These are phyloP conservation scores for Sminthurides aquaticus DNA, from an alignment of 2,888 invertebrate species.

Conservation along the genomic window DNA sequence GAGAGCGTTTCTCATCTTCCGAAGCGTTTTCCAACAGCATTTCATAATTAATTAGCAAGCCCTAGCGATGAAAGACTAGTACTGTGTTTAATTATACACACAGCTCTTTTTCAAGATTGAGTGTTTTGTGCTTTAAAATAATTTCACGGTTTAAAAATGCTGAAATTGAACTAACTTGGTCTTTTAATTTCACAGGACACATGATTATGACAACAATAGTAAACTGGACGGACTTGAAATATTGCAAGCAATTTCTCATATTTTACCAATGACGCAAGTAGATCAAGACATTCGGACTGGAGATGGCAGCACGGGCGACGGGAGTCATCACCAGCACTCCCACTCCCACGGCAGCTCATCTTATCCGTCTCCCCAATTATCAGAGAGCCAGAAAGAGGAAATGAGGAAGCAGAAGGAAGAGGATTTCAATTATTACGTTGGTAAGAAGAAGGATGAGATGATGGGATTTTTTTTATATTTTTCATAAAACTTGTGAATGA, in stretches of 20 bases:
- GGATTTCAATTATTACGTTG: conserved; percentile 50
- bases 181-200: conserved; percentile 51
- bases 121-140: not conserved
- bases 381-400: conserved; percentile 36
- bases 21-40: no score
- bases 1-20: no score
- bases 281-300: conserved; percentile 46
- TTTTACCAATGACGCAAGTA: conserved; percentile 57
- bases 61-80: no score
- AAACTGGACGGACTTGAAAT: conserved; percentile 85
- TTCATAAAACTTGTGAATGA: no score
- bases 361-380: conserved; percentile 11
- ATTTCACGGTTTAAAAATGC: not conserved
- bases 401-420: conserved; percentile 49
- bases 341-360: not conserved
- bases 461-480: not conserved
- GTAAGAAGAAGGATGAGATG: conserved; percentile 45
- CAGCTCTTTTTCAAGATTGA: not conserved
- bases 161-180: not conserved
- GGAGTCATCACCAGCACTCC: conserved; percentile 4
- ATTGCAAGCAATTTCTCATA: conserved; percentile 70
- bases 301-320: not conserved
- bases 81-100: no score
- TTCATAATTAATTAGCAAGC: no score
- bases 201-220: conserved; percentile 83